A percentile compares a stretch with the other conserved stretches of the same genome.
Evolutionary conservation across 2,113 vertebrate genomes (phyloP).

Genomic region (Puma concolor): DNA sequence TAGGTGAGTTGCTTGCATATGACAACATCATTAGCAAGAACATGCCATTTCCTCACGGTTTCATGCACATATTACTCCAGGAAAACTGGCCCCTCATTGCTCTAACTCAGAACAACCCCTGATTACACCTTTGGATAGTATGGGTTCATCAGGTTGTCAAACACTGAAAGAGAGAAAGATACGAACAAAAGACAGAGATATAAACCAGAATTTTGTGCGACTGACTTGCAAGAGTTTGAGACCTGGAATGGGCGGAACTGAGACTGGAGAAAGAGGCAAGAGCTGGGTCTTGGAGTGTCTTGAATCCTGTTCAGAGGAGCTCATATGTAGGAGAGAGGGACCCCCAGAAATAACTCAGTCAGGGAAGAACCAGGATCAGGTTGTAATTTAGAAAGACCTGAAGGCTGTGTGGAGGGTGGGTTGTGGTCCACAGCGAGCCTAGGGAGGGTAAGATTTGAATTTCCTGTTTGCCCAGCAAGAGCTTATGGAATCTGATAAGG

Average conservation of each 20-base stretch:
- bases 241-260: background rate
- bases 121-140: background rate
- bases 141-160: background rate
- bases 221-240: slow-evolving; percentile 30
- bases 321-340: background rate
- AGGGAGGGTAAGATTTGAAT: background rate
- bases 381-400: background rate
- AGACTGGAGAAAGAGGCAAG: background rate
- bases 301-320: background rate
- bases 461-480: background rate
- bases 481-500: background rate
- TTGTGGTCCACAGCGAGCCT: background rate
- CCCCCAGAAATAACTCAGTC: background rate
- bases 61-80: background rate
- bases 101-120: slow-evolving; percentile 13
- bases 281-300: background rate
- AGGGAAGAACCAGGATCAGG: background rate
- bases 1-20: background rate
- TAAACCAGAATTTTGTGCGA: background rate
- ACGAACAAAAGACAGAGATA: background rate
- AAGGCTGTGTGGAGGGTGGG: background rate
- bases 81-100: background rate
- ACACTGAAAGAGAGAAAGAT: background rate
- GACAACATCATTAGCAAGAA: background rate
- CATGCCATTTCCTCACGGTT: background rate